Evolutionary conservation across 2,797 vertebrate genomes (phyloP).

Genomic region (Heliangelus exortis): DNA sequence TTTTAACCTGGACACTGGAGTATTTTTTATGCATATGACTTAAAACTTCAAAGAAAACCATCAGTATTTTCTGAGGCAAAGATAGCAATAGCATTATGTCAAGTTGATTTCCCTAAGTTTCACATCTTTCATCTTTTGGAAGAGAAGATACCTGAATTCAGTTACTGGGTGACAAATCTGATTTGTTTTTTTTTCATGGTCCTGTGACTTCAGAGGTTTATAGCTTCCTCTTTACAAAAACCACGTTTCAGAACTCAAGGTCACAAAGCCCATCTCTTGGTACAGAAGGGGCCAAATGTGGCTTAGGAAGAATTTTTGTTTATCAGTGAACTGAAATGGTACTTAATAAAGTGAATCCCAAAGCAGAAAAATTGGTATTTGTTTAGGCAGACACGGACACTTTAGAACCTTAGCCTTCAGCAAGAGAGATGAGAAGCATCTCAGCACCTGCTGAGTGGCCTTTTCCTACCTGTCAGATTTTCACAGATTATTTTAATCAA

Average conservation of each 20-base stretch:
- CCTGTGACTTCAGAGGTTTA: slow-evolving; percentile 8
- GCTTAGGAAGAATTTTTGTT: slow-evolving; percentile 43
- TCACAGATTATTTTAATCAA: slow-evolving; percentile 25
- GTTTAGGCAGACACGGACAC: slow-evolving; percentile 4
- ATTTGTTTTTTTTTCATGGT: slow-evolving; percentile 23
- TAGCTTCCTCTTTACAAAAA: slow-evolving; percentile 16
- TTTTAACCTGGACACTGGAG: not conserved
- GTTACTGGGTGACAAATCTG: slow-evolving; percentile 18
- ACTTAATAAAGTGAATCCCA: slow-evolving; percentile 13
- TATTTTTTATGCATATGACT: not conserved
- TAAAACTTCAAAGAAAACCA: not conserved
- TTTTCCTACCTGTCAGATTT: slow-evolving; percentile 36
- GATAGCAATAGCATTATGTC: not conserved
- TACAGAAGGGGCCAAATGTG: not conserved
- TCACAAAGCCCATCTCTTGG: not conserved
- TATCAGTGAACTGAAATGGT: slow-evolving; percentile 31
- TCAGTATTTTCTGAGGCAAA: not conserved
- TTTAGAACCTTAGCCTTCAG: slow-evolving; percentile 39
- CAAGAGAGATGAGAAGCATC: slow-evolving; percentile 7
- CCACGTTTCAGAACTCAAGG: slow-evolving; percentile 4
- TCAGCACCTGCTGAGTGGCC: slow-evolving; percentile 1
- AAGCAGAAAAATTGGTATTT: slow-evolving; percentile 27
- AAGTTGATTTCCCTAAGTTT: slow-evolving; percentile 18
- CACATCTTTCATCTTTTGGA: slow-evolving; percentile 3
- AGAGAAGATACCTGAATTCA: slow-evolving; percentile 15